Evolutionary conservation across 2,888 invertebrate species (phyloP).

Genomic region (Zaprionus obscuricornis): DNA sequence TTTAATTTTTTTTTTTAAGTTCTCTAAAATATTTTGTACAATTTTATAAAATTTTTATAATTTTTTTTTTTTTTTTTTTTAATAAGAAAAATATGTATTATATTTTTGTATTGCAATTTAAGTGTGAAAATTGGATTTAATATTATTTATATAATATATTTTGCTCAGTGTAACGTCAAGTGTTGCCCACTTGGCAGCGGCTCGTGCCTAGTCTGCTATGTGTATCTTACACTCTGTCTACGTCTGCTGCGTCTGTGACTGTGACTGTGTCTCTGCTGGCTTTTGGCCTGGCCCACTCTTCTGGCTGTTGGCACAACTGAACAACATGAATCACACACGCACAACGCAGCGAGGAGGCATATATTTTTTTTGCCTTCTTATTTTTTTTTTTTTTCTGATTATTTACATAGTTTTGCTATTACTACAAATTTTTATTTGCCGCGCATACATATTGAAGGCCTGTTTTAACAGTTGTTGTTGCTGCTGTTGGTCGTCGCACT

Average conservation of each 20-base stretch:
- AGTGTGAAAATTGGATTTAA: no score
- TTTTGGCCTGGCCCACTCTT: conserved; percentile 60
- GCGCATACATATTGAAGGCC: conserved; percentile 45
- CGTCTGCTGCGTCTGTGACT: conserved; percentile 4
- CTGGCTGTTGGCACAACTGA: conserved; percentile 51
- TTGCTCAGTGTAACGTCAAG: no score
- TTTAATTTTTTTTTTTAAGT: not conserved
- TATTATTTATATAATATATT: no score
- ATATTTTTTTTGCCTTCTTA: not conserved
- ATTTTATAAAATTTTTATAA: no score
- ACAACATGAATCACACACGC: conserved; percentile 76
- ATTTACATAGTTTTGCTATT: conserved; percentile 79
- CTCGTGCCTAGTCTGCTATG: conserved; percentile 52
- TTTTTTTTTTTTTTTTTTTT: no score
- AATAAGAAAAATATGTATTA: no score
- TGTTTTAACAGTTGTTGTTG: conserved; percentile 26
- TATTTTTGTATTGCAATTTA: no score
- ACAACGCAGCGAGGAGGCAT: conserved; percentile 58
- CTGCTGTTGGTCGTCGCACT: conserved; percentile 15
- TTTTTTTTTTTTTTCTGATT: conserved; percentile 57
- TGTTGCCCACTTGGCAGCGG: conserved; percentile 69
- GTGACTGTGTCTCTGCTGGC: not conserved
- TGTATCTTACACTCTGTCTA: not conserved
- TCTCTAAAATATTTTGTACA: not conserved
- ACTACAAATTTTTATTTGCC: conserved; percentile 79